Evolutionary conservation across 2,888 invertebrate genomes (phyloP).

Genomic region (Drosophila melanosoma): DNA sequence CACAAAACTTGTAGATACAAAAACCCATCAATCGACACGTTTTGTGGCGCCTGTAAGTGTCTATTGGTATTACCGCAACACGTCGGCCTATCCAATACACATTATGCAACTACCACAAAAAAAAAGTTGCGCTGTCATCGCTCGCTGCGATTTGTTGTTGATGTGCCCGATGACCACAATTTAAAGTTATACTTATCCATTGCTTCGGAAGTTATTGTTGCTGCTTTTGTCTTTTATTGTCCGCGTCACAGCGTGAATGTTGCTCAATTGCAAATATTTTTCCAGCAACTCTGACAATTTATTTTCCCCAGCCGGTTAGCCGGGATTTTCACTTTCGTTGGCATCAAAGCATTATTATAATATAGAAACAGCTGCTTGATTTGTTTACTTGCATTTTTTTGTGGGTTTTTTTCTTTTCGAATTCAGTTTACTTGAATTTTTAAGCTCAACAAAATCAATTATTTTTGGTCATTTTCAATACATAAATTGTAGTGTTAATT

Average conservation of each 20-base stretch:
- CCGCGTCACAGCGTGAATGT: constrained; percentile 21
- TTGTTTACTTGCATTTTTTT: constrained; percentile 16
- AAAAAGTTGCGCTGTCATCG: constrained; percentile 46
- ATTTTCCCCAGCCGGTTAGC: constrained; percentile 57
- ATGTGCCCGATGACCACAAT: constrained; percentile 59
- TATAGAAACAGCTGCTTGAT: constrained; percentile 50
- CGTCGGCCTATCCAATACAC: constrained; percentile 50
- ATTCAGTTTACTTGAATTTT: not conserved
- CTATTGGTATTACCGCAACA: constrained; percentile 63
- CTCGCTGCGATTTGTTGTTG: constrained; percentile 38
- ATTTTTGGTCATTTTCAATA: not conserved
- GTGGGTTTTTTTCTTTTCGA: not conserved
- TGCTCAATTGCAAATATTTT: constrained; percentile 64
- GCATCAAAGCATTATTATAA: constrained; percentile 25
- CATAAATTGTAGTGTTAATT: not conserved
- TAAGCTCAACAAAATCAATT: not conserved
- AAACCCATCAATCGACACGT: constrained; percentile 22
- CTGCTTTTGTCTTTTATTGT: constrained; percentile 34
- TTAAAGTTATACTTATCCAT: constrained; percentile 54
- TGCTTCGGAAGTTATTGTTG: constrained; percentile 66
- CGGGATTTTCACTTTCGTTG: constrained; percentile 73
- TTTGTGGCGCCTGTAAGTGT: constrained; percentile 43
- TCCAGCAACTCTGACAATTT: constrained; percentile 47
- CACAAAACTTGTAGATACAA: constrained; percentile 16
- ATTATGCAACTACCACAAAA: constrained; percentile 63